Evolutionary conservation across 2,113 vertebrate genomes (phyloP), one percentile per base, ranked within the genome.

Genomic region (Pelecanoides urinatrix): DNA sequence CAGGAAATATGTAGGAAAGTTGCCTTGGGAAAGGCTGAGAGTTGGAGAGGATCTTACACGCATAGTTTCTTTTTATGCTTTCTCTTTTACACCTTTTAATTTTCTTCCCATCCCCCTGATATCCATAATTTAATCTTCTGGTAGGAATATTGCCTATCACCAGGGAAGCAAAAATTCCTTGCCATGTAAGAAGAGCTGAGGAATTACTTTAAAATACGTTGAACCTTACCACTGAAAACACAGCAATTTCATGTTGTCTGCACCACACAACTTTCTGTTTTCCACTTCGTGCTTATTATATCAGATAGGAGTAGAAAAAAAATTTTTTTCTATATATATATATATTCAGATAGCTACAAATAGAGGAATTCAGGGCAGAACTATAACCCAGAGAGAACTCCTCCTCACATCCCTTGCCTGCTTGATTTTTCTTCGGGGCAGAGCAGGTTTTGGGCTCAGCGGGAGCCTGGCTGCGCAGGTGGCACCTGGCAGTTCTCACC

Each of bases 401-500:
- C 7, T 79, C 16, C 44, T 71, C 56, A 55, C 15, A 30, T 6
- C 10, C 1, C 2, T 29, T 72, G 10, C 14, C 20, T 47, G 17
- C 8, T 61, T 78, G 36, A 23, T 8, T 61, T 86, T 81, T 26
- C 17, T 86, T 58, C 1, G 4, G 16, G 9, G 16, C 13, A 70
- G 17, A 10, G 27, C 32, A 50, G 9, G 10, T 68, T 92, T 79
- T 1, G 2, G 52, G 78, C 62, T 94, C 45, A 91, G 80, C 11
- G 0, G 3, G 50, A 72, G 50, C 3, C 22, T 20, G 45, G 10
- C 9, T 2, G 1, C 0, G 0, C 65, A 73, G 68, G 62, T 67
- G 45, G 79, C 92, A 97, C 81, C 93, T 96, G 94, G 67, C 19
- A 3, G 18, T 96, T 97, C 95, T 79, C 89, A 96, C 85, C 72